These are phyloP conservation scores for Tylochromis polylepis DNA, from an alignment of 2,113 vertebrate genomes.

Conservation along the genomic window DNA sequence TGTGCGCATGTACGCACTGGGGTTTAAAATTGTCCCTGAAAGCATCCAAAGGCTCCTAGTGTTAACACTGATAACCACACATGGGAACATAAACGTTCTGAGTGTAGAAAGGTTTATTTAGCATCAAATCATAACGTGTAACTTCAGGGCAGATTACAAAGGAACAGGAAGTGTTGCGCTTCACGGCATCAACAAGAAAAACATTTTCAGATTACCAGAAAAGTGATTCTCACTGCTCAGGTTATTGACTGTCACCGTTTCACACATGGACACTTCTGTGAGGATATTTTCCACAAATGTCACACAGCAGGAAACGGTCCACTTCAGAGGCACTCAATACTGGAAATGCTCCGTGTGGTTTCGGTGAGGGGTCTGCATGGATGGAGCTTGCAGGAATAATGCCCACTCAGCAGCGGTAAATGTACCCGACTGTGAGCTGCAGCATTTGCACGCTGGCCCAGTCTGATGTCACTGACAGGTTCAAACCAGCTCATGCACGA, in stretches of 20 bases:
- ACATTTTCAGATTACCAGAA: accelerated
- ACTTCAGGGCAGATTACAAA: neutral
- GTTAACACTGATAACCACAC: neutral
- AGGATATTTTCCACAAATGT: neutral
- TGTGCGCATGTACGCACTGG: neutral
- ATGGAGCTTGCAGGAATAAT: neutral
- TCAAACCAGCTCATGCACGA: neutral
- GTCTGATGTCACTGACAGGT: neutral
- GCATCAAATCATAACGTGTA: neutral
- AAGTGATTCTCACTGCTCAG: neutral
- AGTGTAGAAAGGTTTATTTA: neutral
- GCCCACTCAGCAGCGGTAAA: accelerated
- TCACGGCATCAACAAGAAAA: accelerated
- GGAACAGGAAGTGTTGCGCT: neutral
- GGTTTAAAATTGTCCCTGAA: neutral
- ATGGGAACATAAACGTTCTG: neutral
- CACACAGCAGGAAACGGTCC: neutral
- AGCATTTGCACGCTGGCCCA: neutral
- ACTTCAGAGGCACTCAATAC: neutral
- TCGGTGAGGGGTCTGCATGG: neutral
- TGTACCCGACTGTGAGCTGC: neutral
- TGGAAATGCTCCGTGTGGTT: neutral
- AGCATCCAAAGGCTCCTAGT: neutral
- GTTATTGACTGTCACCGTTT: neutral
- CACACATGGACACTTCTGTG: neutral